These are phyloP conservation scores for Ptiloglossa arizonensis DNA, from an alignment of 1,140 invertebrate species.

Conservation along the genomic window DNA sequence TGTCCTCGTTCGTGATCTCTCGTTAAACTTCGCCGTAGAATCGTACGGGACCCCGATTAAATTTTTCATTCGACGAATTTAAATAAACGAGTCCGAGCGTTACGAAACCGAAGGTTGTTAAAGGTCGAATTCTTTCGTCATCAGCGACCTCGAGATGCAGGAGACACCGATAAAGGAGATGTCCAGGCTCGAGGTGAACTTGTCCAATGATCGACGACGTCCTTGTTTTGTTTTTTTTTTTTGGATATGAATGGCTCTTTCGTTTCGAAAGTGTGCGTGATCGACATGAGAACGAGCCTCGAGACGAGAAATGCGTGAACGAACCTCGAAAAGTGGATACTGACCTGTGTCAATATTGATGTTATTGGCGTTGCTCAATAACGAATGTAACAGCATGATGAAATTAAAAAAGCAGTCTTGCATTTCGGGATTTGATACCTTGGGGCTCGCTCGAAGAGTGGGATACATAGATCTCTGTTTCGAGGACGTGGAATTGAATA, in stretches of 20 bases:
- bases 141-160: background rate
- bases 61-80: background rate
- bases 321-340: background rate
- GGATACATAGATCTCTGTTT: no score
- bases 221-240: background rate
- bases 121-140: background rate
- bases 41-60: background rate
- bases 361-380: background rate
- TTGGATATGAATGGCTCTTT: no score
- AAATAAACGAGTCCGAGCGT: background rate
- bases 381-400: no score
- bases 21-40: no score
- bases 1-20: no score
- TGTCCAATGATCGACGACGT: slow-evolving; percentile 18
- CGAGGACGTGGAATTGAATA: no score
- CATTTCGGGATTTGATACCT: no score
- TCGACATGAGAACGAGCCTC: background rate
- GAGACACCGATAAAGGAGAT: background rate
- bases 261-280: background rate
- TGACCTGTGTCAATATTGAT: slow-evolving; percentile 12
- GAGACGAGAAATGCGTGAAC: background rate
- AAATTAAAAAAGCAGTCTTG: no score
- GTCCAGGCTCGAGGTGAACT: slow-evolving; percentile 8
- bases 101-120: background rate
- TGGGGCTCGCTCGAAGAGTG: no score